Evolutionary conservation across 1,140 invertebrate genomes (phyloP).

Genomic region (Rhyzopertha dominica): DNA sequence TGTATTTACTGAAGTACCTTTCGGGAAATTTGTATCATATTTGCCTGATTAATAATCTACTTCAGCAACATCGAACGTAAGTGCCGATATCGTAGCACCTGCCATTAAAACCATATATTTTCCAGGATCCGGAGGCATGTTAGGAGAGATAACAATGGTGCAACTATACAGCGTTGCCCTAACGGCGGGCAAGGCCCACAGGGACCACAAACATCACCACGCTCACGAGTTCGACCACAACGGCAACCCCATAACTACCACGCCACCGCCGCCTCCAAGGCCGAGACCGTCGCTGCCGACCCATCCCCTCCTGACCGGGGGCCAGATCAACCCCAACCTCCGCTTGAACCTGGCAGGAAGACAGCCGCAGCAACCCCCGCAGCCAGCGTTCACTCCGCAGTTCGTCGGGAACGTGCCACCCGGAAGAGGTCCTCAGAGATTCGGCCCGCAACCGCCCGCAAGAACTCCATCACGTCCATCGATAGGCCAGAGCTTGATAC

Average conservation of each 20-base stretch:
- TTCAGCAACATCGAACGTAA: too few relatives aligned
- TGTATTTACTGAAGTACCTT: background rate
- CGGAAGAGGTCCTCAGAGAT: slow-evolving; percentile 25
- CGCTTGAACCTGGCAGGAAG: slow-evolving; percentile 53
- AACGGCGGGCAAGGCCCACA: slow-evolving; percentile 75
- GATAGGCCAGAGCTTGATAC: slow-evolving; percentile 16
- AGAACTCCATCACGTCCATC: background rate
- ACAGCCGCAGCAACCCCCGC: slow-evolving; percentile 18
- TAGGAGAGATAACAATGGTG: slow-evolving; percentile 73
- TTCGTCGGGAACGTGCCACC: slow-evolving; percentile 25
- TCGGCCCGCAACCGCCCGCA: slow-evolving; percentile 17
- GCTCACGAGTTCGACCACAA: slow-evolving; percentile 72
- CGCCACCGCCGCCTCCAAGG: slow-evolving; percentile 51
- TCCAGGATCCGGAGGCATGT: slow-evolving; percentile 58
- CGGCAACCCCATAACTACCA: slow-evolving; percentile 57
- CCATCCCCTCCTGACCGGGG: slow-evolving; percentile 59
- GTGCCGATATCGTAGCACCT: too few relatives aligned
- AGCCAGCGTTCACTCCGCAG: slow-evolving; percentile 27
- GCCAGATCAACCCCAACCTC: slow-evolving; percentile 59
- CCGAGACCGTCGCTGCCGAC: slow-evolving; percentile 50
- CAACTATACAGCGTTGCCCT: slow-evolving; percentile 72
- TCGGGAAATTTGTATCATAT: background rate
- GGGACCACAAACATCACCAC: slow-evolving; percentile 78
- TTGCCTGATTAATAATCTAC: slow-evolving; percentile 5
- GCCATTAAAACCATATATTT: slow-evolving; percentile 16